Base-by-base conservation (phyloP, 2,888 invertebrate species). In the Ochlodes sylvanus region DNA sequence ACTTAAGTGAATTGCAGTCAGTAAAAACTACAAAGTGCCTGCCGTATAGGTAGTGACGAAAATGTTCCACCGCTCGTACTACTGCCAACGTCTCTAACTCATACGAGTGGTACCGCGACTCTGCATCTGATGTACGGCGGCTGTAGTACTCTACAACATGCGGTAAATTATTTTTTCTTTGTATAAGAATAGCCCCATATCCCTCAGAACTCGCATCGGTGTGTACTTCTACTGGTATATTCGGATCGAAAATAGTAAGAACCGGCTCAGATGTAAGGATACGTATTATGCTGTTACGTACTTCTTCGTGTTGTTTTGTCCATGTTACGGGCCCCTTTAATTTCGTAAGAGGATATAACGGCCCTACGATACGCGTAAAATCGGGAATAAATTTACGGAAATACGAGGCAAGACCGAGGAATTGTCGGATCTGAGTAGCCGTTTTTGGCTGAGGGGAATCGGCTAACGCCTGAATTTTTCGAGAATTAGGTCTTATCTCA, bases 321-420 rank as follows among this genome's bases (percentile, higher is more conserved):
- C 77, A 80, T 1, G 34, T 70, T 0, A 77, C 73, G 0, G 52
- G 55, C 0, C 75, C 77, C 44, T 77, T 77, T 0, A 67, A 34
- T 50, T 74, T 75, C 0, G 79, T 79, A 0, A 79, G n/a, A 0
- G 74, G 71, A 63, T 80, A 79, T 9, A 79, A 63, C 0, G 78
- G 77, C 0, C 70, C 70, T 0, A 70, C 71, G 2, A 77, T 54
- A 0, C 38, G 34, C 0, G 77, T 60, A 54, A 72, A 79, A 7
- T 69, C 65, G 1, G 71, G 71, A 2, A 77, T 72, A 44, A 76
- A 77, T 47, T 60, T 58, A 1, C 74, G 62, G 27, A 75, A 75
- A 17, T 74, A 75, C 0, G 72, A 71, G 1, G 75, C 75, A 2
- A 76, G 67, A 0, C 75, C 76, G 0, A 73, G 52, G 21, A 76